These are phyloP conservation scores for Liodrosophila aerea DNA, from an alignment of 2,888 invertebrate species.

Conservation along the genomic window DNA sequence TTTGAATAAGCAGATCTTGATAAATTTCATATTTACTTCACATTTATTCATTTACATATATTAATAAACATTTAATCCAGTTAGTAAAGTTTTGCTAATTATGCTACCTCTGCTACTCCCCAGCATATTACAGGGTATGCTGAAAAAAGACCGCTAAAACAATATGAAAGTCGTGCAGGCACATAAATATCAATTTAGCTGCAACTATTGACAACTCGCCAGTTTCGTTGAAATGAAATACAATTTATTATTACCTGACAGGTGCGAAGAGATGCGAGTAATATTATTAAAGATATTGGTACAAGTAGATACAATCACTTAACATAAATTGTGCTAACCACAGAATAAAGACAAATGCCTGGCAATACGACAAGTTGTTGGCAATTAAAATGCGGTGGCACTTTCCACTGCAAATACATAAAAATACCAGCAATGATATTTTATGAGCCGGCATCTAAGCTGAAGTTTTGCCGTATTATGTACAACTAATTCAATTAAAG, in stretches of 20 bases:
- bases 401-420: conserved; percentile 11
- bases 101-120: too few species aligned
- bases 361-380: conserved; percentile 30
- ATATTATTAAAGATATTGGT: conserved; percentile 5
- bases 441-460: conserved; percentile 28
- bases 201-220: conserved; percentile 39
- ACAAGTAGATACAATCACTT: conserved; percentile 20
- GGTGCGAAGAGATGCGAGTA: neutral
- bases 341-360: conserved; percentile 27
- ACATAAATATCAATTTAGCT: conserved; percentile 56
- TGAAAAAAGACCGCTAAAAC: conserved; percentile 4
- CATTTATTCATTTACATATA: too few species aligned
- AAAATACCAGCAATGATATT: conserved; percentile 38
- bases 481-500: conserved; percentile 38
- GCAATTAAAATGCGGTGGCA: conserved; percentile 44
- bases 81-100: too few species aligned
- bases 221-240: conserved; percentile 29
- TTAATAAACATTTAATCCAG: too few species aligned
- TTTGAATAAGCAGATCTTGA: too few species aligned
- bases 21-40: too few species aligned
- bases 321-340: conserved; percentile 29
- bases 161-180: conserved; percentile 20
- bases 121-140: conserved; percentile 17
- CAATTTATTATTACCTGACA: conserved; percentile 37
- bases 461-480: conserved; percentile 24